These are phyloP conservation scores for Peucedramus taeniatus DNA, from an alignment of 2,113 vertebrate genomes.

Conservation along the genomic window DNA sequence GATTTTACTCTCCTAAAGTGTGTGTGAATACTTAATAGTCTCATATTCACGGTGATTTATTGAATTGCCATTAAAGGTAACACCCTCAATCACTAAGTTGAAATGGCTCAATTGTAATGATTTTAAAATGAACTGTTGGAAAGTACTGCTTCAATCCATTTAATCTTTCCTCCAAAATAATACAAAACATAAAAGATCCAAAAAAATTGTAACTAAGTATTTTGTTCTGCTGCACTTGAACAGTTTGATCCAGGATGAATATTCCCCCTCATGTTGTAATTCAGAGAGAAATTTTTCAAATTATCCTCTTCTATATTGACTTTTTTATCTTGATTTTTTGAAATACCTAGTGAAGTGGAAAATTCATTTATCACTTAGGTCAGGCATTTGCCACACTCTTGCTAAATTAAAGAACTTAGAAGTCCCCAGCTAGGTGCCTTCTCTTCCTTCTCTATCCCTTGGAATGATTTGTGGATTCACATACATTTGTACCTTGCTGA, in stretches of 20 bases:
- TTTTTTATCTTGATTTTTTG: neutral
- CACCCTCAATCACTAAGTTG: neutral
- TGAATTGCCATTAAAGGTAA: neutral
- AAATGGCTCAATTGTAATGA: neutral
- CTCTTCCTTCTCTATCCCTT: neutral
- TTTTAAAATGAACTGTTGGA: neutral
- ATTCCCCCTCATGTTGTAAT: neutral
- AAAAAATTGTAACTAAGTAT: neutral
- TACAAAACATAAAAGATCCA: neutral
- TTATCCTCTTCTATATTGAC: neutral
- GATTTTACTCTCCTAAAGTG: neutral
- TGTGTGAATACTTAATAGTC: neutral
- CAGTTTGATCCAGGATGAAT: neutral
- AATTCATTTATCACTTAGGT: neutral
- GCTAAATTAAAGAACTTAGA: neutral
- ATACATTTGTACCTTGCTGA: neutral
- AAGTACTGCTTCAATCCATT: neutral
- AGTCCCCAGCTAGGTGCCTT: neutral
- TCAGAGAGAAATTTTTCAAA: neutral
- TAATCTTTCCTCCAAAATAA: neutral
- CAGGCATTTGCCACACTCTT: neutral
- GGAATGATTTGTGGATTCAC: neutral
- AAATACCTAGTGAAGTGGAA: neutral
- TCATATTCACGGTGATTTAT: neutral
- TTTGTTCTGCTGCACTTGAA: neutral